Evolutionary conservation across 2,113 vertebrate genomes (phyloP).

Genomic region (Caranx ignobilis): DNA sequence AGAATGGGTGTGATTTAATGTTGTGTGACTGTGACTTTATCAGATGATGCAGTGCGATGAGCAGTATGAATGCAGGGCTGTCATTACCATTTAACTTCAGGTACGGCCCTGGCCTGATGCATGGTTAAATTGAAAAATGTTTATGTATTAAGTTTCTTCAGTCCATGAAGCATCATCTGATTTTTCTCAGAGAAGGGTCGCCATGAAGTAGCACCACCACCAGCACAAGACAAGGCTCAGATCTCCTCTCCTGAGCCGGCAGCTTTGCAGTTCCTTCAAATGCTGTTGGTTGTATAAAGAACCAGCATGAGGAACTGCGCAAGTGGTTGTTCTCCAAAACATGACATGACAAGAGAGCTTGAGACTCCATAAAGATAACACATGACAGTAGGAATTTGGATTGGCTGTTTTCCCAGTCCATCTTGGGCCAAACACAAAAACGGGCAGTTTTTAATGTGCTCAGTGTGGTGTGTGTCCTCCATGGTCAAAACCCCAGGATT

Average conservation of each 20-base stretch:
- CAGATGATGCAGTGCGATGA: slow-evolving; percentile 11
- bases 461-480: background rate
- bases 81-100: slow-evolving; percentile 16
- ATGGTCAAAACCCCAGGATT: slow-evolving; percentile 9
- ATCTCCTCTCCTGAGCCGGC: slow-evolving; percentile 2
- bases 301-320: slow-evolving; percentile 10
- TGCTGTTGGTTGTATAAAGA: slow-evolving; percentile 22
- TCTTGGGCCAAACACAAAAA: background rate
- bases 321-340: slow-evolving; percentile 7
- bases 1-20: slow-evolving; percentile 33
- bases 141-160: background rate
- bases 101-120: background rate
- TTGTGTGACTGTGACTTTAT: slow-evolving; percentile 23
- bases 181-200: slow-evolving; percentile 1
- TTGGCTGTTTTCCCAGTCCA: background rate
- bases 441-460: background rate
- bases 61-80: slow-evolving; percentile 1
- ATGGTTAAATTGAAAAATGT: background rate
- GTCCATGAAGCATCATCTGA: slow-evolving; percentile 5
- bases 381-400: background rate
- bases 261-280: slow-evolving; percentile 24
- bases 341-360: slow-evolving; percentile 10
- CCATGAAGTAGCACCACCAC: background rate
- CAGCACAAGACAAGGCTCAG: slow-evolving; percentile 6
- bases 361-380: slow-evolving; percentile 12